These are phyloP conservation scores for Syrmaticus mikado DNA, from an alignment of 2,113 vertebrate genomes.

Conservation along the genomic window DNA sequence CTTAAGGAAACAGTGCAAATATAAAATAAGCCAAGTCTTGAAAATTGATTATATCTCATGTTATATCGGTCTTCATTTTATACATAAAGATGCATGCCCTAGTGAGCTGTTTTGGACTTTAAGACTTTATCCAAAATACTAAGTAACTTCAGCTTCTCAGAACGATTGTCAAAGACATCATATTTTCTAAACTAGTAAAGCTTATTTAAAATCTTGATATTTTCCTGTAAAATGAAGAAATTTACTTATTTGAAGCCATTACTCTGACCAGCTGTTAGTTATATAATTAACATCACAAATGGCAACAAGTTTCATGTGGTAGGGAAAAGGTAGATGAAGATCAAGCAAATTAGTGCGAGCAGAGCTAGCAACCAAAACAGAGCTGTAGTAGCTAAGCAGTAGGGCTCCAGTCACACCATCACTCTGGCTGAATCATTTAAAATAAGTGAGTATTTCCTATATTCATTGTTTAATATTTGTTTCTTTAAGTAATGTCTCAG, in stretches of 20 bases:
- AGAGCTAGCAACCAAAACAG: background rate
- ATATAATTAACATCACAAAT: background rate
- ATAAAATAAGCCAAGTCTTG: background rate
- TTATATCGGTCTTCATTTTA: background rate
- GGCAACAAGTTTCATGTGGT: background rate
- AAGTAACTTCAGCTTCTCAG: background rate
- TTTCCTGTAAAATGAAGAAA: background rate
- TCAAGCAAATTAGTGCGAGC: background rate
- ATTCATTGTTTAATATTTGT: background rate
- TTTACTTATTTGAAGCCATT: background rate
- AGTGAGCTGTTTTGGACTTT: background rate
- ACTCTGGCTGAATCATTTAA: background rate
- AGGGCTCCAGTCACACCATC: rapidly evolving
- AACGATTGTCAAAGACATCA: background rate
- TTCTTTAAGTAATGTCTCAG: background rate
- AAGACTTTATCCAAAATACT: background rate
- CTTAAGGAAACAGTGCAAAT: background rate
- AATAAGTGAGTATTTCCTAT: background rate
- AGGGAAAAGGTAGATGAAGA: background rate
- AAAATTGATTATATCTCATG: background rate
- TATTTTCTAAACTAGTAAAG: background rate
- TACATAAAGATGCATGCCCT: background rate
- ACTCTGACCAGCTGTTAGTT: background rate
- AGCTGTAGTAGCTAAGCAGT: background rate
- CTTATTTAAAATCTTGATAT: background rate